Percentiles rank a stretch among this genome's conserved stretches.
Evolutionary conservation across 2,888 invertebrate species (phyloP).

Genomic region (Drosophila pegasa): DNA sequence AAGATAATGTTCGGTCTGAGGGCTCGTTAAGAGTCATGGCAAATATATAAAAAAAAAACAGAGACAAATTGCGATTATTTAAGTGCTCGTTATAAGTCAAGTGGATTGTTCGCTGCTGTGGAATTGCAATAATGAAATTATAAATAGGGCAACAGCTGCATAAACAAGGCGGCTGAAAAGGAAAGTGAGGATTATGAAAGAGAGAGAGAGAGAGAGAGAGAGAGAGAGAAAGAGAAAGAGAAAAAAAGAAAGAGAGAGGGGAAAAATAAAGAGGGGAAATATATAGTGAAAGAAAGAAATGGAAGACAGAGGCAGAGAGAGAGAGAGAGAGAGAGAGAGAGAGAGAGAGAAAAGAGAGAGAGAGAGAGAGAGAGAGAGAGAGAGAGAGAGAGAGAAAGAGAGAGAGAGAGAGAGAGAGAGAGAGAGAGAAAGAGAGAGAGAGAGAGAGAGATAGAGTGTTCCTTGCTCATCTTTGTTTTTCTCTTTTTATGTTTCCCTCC

Average conservation of each 20-base stretch:
- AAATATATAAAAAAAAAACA: background rate
- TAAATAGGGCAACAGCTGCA: slow-evolving; percentile 73
- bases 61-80: slow-evolving; percentile 8
- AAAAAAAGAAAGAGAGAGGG: background rate
- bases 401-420: background rate
- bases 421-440: background rate
- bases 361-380: background rate
- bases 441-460: background rate
- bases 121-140: slow-evolving; percentile 65
- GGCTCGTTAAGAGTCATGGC: background rate
- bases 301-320: background rate
- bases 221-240: background rate
- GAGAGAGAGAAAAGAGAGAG: background rate
- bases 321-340: background rate
- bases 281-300: background rate
- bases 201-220: background rate
- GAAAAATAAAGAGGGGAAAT: background rate
- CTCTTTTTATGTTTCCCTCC: too few species aligned
- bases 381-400: background rate
- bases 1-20: background rate
- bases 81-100: background rate
- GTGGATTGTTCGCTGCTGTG: slow-evolving; percentile 7
- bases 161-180: slow-evolving; percentile 33
- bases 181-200: slow-evolving; percentile 28
- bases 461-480: too few species aligned